Evolutionary conservation across 2,888 invertebrate genomes (phyloP).

Genomic region (Electrophaes corylata): DNA sequence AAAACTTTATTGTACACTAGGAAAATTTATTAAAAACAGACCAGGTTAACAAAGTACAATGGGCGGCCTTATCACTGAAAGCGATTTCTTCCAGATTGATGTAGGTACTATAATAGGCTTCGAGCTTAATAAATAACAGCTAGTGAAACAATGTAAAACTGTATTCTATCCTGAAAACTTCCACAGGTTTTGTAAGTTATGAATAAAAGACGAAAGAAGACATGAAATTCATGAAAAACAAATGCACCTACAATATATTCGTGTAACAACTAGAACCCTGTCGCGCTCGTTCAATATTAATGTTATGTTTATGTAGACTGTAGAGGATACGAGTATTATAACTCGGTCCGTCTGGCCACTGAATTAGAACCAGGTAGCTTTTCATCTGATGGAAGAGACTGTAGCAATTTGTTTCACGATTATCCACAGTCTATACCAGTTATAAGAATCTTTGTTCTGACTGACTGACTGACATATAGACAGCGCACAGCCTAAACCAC

Average conservation of each 20-base stretch:
- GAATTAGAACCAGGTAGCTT: conserved; percentile 2
- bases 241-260: conserved; percentile 46
- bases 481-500: no score
- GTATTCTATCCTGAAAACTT: conserved; percentile 11
- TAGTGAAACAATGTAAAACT: not conserved
- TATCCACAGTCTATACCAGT: no score
- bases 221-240: conserved; percentile 49
- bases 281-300: conserved; percentile 58
- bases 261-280: conserved; percentile 37
- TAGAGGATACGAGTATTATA: conserved; percentile 39
- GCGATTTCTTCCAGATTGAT: no score
- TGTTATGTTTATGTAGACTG: conserved; percentile 49
- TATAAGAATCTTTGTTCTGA: no score
- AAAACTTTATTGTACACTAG: no score
- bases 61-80: no score
- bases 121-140: no score
- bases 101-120: not conserved
- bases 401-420: not conserved
- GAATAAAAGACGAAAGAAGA: conserved; percentile 38
- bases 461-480: no score
- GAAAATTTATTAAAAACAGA: no score
- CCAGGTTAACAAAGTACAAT: no score
- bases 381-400: not conserved
- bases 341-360: conserved; percentile 16
- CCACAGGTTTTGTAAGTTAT: conserved; percentile 27